A percentile compares a stretch with the other conserved stretches of the same genome.
Conservation (phyloP, 2,113 vertebrate species). For the Neofelis nebulosa region DNA sequence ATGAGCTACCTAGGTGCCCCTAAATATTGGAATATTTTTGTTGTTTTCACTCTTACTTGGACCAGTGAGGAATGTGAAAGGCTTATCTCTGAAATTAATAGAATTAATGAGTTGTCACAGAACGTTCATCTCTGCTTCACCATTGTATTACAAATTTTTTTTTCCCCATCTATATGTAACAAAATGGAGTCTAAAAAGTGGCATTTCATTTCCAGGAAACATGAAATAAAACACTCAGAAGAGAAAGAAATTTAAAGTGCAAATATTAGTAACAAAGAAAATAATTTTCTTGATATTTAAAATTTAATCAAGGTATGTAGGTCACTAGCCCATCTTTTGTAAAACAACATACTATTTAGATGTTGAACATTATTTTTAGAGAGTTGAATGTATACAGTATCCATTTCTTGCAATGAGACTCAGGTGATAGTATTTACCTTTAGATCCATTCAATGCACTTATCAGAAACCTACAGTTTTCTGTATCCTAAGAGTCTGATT, state of each 20-base stretch:
- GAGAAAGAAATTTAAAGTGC: background rate
- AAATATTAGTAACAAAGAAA: conserved; percentile 52
- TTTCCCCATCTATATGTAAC: background rate
- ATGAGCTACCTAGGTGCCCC: too few relatives aligned
- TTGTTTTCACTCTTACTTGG: background rate
- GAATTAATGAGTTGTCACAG: background rate
- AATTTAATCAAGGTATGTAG: background rate
- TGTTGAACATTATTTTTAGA: conserved; percentile 31
- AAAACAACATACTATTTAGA: background rate
- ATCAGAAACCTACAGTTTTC: conserved; percentile 62
- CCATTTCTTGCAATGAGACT: conserved; percentile 28
- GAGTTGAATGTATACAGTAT: background rate
- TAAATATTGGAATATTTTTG: background rate
- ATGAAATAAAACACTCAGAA: background rate
- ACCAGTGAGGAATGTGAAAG: background rate
- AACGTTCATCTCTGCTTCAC: background rate
- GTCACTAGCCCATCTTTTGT: background rate
- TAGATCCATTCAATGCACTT: background rate
- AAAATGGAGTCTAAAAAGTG: background rate
- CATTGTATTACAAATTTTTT: background rate
- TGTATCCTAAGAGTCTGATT: conserved; percentile 49
- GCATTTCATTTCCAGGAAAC: background rate
- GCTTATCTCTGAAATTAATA: background rate
- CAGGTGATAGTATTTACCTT: conserved; percentile 23
- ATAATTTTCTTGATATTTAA: background rate